Conservation (phyloP, 2,113 vertebrate species). For the Alaudala cheleensis region DNA sequence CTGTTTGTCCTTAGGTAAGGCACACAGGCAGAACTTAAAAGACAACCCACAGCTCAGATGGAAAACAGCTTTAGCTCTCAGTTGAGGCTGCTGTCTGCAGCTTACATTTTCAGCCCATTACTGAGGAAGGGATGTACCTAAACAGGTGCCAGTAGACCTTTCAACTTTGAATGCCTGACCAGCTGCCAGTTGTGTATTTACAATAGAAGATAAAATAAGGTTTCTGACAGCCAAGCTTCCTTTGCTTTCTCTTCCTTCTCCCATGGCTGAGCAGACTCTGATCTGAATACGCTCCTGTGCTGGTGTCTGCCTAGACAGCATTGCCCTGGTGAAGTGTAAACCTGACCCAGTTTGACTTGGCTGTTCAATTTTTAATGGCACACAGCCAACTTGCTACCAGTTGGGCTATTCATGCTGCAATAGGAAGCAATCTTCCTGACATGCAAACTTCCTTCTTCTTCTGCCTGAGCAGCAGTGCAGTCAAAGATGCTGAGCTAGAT, state of each 20-base stretch:
- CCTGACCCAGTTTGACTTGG: slow-evolving; percentile 50
- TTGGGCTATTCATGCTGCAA: slow-evolving; percentile 71
- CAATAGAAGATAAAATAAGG: slow-evolving; percentile 50
- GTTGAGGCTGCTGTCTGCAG: not conserved
- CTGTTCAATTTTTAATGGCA: slow-evolving; percentile 64
- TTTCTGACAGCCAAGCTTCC: slow-evolving; percentile 56
- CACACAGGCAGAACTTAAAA: rapidly evolving
- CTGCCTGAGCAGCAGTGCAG: slow-evolving; percentile 40
- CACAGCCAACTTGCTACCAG: slow-evolving; percentile 65
- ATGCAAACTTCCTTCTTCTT: slow-evolving; percentile 68
- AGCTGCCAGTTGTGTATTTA: slow-evolving; percentile 53
- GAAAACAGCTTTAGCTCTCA: not conserved
- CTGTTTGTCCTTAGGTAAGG: not conserved
- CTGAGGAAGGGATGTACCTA: slow-evolving; percentile 61
- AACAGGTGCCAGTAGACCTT: slow-evolving; percentile 70
- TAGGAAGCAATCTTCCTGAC: slow-evolving; percentile 76
- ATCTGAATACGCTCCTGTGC: slow-evolving; percentile 15
- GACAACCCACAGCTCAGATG: not conserved
- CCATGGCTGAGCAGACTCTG: slow-evolving; percentile 22
- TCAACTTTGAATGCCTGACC: slow-evolving; percentile 57
- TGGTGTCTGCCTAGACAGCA: slow-evolving; percentile 22
- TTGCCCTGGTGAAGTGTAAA: slow-evolving; percentile 39
- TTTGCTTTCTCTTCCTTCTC: slow-evolving; percentile 44
- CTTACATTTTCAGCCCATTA: not conserved
- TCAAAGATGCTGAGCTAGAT: slow-evolving; percentile 38